Percentiles rank a stretch among this genome's conserved stretches.
These are phyloP conservation scores for Drosophila equinoxialis DNA, from an alignment of 1,140 invertebrate species.

Conservation along the genomic window DNA sequence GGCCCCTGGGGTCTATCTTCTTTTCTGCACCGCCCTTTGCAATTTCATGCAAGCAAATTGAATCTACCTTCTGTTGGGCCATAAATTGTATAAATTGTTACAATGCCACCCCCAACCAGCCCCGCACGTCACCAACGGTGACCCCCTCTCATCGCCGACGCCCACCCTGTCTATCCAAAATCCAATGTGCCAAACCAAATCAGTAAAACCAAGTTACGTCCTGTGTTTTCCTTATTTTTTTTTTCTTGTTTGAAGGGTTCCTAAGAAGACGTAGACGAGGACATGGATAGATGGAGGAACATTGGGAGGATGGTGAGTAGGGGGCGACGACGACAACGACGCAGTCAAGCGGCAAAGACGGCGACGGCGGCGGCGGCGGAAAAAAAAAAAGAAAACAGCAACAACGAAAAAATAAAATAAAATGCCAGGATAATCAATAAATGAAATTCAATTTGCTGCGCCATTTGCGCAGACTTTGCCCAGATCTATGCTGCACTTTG, in stretches of 20 bases:
- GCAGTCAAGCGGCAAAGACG: conserved; percentile 32
- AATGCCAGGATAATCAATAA: conserved; percentile 81
- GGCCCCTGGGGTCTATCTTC: background rate
- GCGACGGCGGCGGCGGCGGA: too few species aligned
- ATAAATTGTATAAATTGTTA: conserved; percentile 68
- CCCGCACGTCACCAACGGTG: too few species aligned
- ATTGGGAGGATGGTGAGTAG: too few species aligned
- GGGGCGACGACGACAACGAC: conserved; percentile 4
- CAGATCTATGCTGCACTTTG: conserved; percentile 32
- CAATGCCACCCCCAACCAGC: conserved; percentile 15
- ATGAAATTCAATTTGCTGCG: conserved; percentile 81
- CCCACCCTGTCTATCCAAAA: background rate
- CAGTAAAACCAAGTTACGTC: conserved; percentile 57
- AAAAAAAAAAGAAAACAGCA: conserved; percentile 14
- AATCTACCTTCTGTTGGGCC: conserved; percentile 70
- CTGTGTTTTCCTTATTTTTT: conserved; percentile 36
- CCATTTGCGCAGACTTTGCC: conserved; percentile 76
- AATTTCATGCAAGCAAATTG: conserved; percentile 46
- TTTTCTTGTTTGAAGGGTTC: conserved; percentile 9
- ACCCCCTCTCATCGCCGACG: background rate
- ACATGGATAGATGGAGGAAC: background rate
- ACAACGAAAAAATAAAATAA: conserved; percentile 61
- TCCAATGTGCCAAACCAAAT: conserved; percentile 50
- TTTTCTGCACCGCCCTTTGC: background rate
- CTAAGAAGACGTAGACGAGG: background rate